Base-by-base conservation (phyloP, 2,797 vertebrate genomes). In the Macropodus opercularis region DNA sequence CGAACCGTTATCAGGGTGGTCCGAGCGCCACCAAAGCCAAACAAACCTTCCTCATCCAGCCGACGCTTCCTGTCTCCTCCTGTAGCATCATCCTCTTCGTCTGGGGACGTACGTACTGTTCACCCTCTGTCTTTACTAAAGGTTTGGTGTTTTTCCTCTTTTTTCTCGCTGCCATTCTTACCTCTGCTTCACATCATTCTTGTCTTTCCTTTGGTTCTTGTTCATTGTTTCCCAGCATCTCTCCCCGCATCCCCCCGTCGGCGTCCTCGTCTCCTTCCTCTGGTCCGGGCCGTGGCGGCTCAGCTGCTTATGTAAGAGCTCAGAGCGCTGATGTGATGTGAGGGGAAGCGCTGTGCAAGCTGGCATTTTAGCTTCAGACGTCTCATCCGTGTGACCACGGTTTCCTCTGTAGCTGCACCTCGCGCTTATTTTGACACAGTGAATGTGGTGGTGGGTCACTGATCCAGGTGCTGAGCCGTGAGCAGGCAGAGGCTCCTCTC, bases 251-350 rank as follows among this genome's bases (percentile, higher is more conserved):
- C 22, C 10, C 4, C 8, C 18, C 26, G 4, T 26, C 24, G 7
- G 24, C 29, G 12, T n/a, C 9, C 13, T 18, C 11, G 0, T 21
- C 14, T 24, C 46, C 9, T 14, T 11, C 17, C 60, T 49, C 42
- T 41, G 52, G 46, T 49, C 32, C 13, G 26, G 66, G 63, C 73
- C 62, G 48, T 60, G 50, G 52, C 66, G 55, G 39, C 29, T 27
- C 32, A 63, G 31, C 47, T 71, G 55, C 58, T 84, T 84, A 86
- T 70, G 69, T 78, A 80, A 81, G 44, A 62, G 24, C 69, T 53
- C 58, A 62, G 71, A 36, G 47, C 68, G 65, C 51, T 80, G 81
- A 83, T 75, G 53, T 75, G 75, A 81, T 77, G 63, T 12, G 47
- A 51, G 40, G 42, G 59, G 75, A 77, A 71, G 67, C 68, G 69